phyloP scores from a whole-genome alignment of 2,113 vertebrate genomes.

The Nasalis larvatus region DNA sequence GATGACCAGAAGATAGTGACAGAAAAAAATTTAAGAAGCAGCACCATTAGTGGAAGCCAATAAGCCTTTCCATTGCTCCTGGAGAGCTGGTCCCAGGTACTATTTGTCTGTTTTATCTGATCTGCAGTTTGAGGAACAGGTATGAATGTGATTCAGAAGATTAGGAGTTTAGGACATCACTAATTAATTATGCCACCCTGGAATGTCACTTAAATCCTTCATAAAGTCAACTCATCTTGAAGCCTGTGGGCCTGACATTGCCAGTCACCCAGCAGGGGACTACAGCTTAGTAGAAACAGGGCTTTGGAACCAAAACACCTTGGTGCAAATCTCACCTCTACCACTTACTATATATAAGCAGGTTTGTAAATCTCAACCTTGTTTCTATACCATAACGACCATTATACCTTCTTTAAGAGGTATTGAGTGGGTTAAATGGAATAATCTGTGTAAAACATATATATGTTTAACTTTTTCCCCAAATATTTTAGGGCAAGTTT shows the following conservation, averaged over 20 bases:
- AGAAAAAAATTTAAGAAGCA: neutral
- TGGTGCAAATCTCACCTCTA: neutral
- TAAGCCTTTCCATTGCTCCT: neutral
- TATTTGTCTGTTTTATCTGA: neutral
- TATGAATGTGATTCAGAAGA: neutral
- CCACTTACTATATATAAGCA: neutral
- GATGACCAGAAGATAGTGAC: neutral
- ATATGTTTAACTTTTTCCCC: neutral
- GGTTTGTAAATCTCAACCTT: neutral
- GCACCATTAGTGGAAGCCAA: neutral
- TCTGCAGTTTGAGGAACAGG: neutral
- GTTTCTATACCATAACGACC: neutral
- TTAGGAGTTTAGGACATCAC: neutral
- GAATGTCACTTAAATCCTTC: neutral
- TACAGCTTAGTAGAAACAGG: neutral
- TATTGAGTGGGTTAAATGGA: neutral
- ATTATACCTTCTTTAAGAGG: neutral
- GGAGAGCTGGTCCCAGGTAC: neutral
- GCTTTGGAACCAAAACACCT: neutral
- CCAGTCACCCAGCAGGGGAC: neutral
- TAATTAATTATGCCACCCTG: neutral
- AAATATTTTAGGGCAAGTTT: neutral
- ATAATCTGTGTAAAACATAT: neutral
- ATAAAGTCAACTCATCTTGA: neutral
- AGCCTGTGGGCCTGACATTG: neutral